A percentile compares a stretch with the other conserved stretches of the same genome.
These are phyloP conservation scores for Cyphomyrmex costatus DNA, from an alignment of 1,140 invertebrate species.

Conservation along the genomic window DNA sequence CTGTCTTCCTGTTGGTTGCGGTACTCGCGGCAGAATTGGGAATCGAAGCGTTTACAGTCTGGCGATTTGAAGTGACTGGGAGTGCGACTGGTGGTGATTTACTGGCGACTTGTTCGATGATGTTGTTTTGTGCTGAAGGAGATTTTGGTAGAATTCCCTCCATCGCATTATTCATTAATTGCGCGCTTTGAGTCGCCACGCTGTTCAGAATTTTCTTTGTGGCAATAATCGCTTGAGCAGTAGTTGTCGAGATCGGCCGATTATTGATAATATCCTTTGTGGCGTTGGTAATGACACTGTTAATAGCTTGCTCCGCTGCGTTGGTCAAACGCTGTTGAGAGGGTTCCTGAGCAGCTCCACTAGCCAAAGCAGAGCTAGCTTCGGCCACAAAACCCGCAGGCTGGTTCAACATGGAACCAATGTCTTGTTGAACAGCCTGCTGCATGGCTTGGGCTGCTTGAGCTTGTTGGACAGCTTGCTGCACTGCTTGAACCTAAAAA, in stretches of 20 bases:
- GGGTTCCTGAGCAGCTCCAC: conserved; percentile 83
- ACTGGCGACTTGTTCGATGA: conserved; percentile 84
- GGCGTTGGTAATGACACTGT: conserved; percentile 84
- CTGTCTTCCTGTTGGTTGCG: conserved; percentile 80
- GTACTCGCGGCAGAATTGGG: conserved; percentile 72
- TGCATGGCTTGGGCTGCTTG: conserved; percentile 86
- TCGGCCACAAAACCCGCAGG: conserved; percentile 84
- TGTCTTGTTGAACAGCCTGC: conserved; percentile 85
- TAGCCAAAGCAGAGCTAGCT: conserved; percentile 84
- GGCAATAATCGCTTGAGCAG: conserved; percentile 85
- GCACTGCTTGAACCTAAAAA: conserved; percentile 86
- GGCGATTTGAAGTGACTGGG: conserved; percentile 75
- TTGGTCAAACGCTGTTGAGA: conserved; percentile 84
- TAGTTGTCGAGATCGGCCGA: conserved; percentile 84
- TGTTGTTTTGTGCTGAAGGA: conserved; percentile 79
- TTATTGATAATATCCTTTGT: conserved; percentile 86
- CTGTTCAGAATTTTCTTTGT: conserved; percentile 86
- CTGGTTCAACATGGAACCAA: conserved; percentile 84
- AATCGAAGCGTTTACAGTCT: conserved; percentile 78
- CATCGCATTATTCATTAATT: conserved; percentile 85
- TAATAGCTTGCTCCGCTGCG: conserved; percentile 85
- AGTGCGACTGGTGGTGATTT: conserved; percentile 80
- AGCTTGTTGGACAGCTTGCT: conserved; percentile 88
- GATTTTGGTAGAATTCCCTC: conserved; percentile 85
- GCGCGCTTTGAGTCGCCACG: conserved; percentile 85